A percentile compares a stretch with the other conserved stretches of the same genome.
Conservation (phyloP, 2,888 invertebrate species). For the Cerceris ruficornis region DNA sequence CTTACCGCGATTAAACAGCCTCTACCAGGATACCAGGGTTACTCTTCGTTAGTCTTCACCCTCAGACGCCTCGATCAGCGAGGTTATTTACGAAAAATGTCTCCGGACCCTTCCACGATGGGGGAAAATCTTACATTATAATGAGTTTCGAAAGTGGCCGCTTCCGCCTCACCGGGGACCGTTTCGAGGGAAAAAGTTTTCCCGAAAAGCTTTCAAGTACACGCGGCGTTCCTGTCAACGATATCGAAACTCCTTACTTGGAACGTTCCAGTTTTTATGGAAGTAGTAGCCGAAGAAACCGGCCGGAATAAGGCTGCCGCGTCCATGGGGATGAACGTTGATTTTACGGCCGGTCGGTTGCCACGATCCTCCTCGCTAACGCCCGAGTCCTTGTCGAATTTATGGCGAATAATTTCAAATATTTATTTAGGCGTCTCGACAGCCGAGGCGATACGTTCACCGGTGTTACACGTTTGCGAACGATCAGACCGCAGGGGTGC, state of each 20-base stretch:
- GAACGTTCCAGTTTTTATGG: conserved; percentile 8
- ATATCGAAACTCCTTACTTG: conserved; percentile 27
- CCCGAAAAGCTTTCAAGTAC: conserved; percentile 33
- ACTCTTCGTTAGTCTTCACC: conserved; percentile 24
- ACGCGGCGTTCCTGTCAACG: conserved; percentile 40
- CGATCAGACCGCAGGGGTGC: neutral
- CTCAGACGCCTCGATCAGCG: neutral
- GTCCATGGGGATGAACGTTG: conserved; percentile 37
- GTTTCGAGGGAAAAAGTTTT: conserved; percentile 38
- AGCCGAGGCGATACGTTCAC: conserved; percentile 4
- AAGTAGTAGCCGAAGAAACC: conserved; percentile 21
- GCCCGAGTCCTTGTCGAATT: neutral
- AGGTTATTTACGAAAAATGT: conserved; percentile 22
- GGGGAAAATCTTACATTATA: conserved; percentile 43
- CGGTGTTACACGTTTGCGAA: neutral
- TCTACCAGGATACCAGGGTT: conserved; percentile 19
- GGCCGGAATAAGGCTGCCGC: conserved; percentile 25
- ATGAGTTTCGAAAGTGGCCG: conserved; percentile 47
- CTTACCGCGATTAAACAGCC: conserved; percentile 39
- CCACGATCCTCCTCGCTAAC: neutral
- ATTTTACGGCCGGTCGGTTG: conserved; percentile 18
- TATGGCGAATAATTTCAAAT: conserved; percentile 32
- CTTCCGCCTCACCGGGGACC: conserved; percentile 14
- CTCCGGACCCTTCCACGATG: conserved; percentile 1
- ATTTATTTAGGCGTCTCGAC: conserved; percentile 19